Evolutionary conservation across 2,113 vertebrate genomes (phyloP).

Genomic region (Chauna torquata): DNA sequence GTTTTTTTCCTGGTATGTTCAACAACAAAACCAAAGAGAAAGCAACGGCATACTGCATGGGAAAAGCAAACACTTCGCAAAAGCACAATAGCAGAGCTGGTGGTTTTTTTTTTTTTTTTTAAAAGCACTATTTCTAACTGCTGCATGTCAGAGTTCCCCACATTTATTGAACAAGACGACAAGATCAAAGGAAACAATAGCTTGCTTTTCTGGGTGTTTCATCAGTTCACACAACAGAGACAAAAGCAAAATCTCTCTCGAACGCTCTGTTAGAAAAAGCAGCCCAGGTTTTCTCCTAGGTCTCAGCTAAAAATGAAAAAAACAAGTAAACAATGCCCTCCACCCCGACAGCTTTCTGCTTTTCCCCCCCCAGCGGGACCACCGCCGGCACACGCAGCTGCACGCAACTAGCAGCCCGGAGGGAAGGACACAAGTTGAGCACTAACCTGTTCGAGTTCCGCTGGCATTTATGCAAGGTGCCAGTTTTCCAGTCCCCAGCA

Average conservation of each 20-base stretch:
- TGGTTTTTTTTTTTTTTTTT: neutral
- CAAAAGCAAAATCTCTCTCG: constrained; percentile 3
- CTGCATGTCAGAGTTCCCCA: neutral
- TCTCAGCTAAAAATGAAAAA: neutral
- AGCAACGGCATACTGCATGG: neutral
- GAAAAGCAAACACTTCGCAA: constrained; percentile 11
- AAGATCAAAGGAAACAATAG: constrained; percentile 38
- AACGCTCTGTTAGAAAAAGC: neutral
- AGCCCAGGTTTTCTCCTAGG: neutral
- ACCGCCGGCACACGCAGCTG: neutral
- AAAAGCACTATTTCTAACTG: neutral
- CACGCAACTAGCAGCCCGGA: neutral
- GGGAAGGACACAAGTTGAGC: neutral
- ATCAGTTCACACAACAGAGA: neutral
- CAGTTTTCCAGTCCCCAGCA: neutral
- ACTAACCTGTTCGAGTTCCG: constrained; percentile 90
- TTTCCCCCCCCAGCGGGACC: neutral
- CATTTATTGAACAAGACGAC: neutral
- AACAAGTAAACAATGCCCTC: neutral
- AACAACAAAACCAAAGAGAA: neutral
- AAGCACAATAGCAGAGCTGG: neutral
- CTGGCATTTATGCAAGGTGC: constrained; percentile 78
- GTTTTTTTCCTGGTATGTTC: neutral
- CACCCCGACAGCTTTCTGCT: neutral
- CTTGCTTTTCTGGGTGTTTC: neutral